Evolutionary conservation across 92 coral and sea anemone genomes (phyloP).

Genomic region (Zoanthus sansibaricus): DNA sequence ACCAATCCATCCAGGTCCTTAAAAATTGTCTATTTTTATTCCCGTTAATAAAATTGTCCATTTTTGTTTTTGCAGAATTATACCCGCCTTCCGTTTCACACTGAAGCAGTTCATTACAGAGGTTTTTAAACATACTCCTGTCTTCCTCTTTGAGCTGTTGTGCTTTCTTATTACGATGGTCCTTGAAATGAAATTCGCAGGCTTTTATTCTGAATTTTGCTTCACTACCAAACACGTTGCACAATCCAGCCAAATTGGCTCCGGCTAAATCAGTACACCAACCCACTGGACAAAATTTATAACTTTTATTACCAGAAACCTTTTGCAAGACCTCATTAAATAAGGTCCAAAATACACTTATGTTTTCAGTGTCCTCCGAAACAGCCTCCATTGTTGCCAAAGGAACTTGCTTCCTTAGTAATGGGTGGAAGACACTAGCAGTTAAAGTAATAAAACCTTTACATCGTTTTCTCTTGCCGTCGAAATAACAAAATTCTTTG

Average conservation of each 20-base stretch:
- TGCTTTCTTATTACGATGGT: conserved; percentile 32
- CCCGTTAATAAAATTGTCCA: conserved; percentile 38
- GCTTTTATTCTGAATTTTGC: neutral
- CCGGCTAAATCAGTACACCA: conserved; percentile 37
- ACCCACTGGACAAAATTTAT: conserved; percentile 12
- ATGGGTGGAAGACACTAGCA: neutral
- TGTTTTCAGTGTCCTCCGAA: conserved; percentile 12
- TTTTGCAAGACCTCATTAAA: conserved; percentile 29
- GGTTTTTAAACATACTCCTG: conserved; percentile 9
- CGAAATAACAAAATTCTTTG: conserved; percentile 62
- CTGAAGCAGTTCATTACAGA: neutral
- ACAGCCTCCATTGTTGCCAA: conserved; percentile 54
- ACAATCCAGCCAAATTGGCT: neutral
- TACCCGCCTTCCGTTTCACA: conserved; percentile 30
- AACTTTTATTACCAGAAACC: neutral
- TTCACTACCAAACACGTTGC: conserved; percentile 10
- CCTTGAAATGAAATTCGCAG: conserved; percentile 45
- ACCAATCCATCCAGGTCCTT: conserved; percentile 60
- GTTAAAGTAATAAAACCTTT: neutral
- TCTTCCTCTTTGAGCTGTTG: conserved; percentile 3
- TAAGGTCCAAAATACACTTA: conserved; percentile 1
- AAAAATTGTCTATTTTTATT: conserved; percentile 28
- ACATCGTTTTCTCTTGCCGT: conserved; percentile 60
- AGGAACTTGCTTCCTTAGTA: conserved; percentile 22
- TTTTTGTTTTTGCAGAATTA: conserved; percentile 4